A percentile compares a stretch with the other conserved stretches of the same genome.
phyloP scores from a whole-genome alignment of 1,140 invertebrate genomes.

The Argopecten irradians region DNA sequence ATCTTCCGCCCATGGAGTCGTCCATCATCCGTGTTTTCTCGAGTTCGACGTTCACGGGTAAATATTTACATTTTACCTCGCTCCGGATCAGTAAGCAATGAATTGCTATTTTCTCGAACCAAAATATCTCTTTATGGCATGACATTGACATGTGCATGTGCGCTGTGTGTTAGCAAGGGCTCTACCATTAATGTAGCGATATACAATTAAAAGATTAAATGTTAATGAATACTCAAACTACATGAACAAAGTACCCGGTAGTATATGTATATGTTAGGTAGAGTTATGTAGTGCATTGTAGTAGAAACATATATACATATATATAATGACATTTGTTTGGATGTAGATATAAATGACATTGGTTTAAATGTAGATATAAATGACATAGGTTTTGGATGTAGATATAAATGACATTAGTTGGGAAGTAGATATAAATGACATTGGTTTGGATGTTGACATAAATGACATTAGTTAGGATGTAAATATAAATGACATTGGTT shows the following conservation, averaged over 20 bases:
- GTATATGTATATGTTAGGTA: neutral
- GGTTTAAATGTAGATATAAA: neutral
- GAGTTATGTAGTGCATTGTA: neutral
- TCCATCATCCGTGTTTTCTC: slow-evolving; percentile 56
- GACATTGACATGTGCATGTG: too few species aligned
- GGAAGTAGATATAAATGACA: neutral
- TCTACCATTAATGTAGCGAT: neutral
- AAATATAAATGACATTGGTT: neutral
- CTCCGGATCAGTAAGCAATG: neutral
- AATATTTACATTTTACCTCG: neutral
- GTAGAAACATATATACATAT: too few species aligned
- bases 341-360: neutral
- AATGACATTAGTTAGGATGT: neutral
- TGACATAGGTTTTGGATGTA: neutral
- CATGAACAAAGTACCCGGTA: neutral
- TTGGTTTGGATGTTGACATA: neutral
- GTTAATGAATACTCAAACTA: neutral
- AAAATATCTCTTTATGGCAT: too few species aligned
- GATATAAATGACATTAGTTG: neutral
- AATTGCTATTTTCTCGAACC: neutral
- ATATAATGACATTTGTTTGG: neutral
- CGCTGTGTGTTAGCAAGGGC: neutral
- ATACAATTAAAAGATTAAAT: neutral
- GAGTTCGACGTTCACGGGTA: slow-evolving; percentile 65
- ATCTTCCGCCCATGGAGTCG: slow-evolving; percentile 42